Base-by-base conservation (phyloP, 2,113 vertebrate genomes). In the Cichladusa arquata region DNA sequence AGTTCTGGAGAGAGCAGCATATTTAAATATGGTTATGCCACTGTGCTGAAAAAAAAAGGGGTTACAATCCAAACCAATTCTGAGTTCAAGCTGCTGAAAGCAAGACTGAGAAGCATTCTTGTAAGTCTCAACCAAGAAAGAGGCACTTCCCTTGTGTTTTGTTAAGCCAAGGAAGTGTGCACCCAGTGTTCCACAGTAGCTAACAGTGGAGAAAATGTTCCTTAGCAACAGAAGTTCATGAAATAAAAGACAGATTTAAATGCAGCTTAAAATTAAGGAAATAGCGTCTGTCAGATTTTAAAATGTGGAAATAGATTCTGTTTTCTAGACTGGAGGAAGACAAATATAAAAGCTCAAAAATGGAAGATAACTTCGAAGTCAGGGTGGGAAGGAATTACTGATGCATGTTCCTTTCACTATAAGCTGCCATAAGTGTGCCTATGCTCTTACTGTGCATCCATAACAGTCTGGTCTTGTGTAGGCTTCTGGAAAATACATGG, bases 191-290 rank as follows among this genome's bases (percentile, higher is more conserved):
- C 53, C 19, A 20, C 33, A 19, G 23, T 40, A 87, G 57, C 81
- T 57, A 19, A 33, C 8, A 19, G 51, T 24, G 57, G 38, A 65
- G 66, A 40, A 58, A 91, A 71, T 0, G 9, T 81, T 66, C 77
- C 91, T 74, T 96, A 95, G 83, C 86, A 93, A 93, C 91, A 69
- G 57, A 47, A 82, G 57, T 40, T 72, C 22, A 33, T 61, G 4
- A 62, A 91, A 81, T 84, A 70, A 80, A 85, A 71, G 70, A 33
- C 70, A 69, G 28, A 66, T 45, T 69, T 66, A 77, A 94, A 54
- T 54, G 42, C 4, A 4, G 31, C 69, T 79, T 86, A 70, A 91
- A 90, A 89, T 80, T 47, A 85, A 33, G 74, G 81, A 50, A 91
- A 45, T 57, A 13, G 10, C 2, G 11, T 89, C 83, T 81, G 57